Evolutionary conservation across 2,113 vertebrate species (phyloP).

Genomic region (Psilopogon haemacephalus): DNA sequence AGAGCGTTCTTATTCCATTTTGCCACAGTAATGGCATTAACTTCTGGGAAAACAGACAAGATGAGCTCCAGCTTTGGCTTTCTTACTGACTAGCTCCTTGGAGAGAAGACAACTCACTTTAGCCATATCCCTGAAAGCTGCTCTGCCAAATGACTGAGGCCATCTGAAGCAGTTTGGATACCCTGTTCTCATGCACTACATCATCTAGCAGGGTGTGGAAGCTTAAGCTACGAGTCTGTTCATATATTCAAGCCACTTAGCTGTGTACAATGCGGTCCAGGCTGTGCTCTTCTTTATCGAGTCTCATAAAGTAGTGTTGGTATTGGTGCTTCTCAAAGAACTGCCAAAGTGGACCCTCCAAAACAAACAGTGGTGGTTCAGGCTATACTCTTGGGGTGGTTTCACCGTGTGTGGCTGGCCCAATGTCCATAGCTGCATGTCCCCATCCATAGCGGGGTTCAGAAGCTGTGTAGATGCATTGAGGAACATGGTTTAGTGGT

Average conservation of each 20-base stretch:
- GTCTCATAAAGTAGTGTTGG: background rate
- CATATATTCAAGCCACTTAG: background rate
- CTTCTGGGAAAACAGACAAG: constrained; percentile 20
- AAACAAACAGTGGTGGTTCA: background rate
- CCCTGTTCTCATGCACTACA: background rate
- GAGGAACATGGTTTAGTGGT: too few species aligned
- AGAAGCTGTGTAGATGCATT: too few species aligned
- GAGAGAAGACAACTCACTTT: background rate
- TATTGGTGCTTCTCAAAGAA: background rate
- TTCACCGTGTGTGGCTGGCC: background rate
- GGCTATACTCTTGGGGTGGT: fast-evolving
- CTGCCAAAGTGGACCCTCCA: background rate
- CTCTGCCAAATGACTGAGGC: background rate
- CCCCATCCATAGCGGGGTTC: too few species aligned
- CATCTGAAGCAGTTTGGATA: background rate
- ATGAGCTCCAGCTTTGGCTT: constrained; percentile 6
- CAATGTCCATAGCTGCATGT: background rate
- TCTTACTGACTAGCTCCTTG: background rate
- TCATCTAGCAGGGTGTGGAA: background rate
- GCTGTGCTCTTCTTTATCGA: background rate
- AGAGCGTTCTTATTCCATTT: background rate
- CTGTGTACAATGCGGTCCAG: background rate
- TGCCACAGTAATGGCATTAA: constrained; percentile 21
- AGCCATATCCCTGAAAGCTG: background rate
- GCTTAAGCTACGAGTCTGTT: background rate